Evolutionary conservation across 1,140 invertebrate genomes (phyloP), one percentile per base, ranked within the genome.

Genomic region (Meloidogyne exigua): DNA sequence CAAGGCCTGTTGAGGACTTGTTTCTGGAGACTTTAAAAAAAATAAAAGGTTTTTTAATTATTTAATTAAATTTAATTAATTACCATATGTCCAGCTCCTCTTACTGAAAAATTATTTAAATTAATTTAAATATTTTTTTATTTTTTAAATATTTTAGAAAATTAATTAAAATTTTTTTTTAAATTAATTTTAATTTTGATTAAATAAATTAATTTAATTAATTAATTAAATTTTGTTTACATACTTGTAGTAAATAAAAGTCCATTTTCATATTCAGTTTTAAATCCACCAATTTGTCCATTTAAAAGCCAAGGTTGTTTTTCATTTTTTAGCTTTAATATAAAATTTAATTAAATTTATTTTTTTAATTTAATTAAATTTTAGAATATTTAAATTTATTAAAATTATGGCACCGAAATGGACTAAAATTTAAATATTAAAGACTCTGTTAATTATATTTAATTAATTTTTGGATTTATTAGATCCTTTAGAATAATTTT

Each of bases 61-160:
- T 12, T 66, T 36, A 32, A 67, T 18, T 67, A 15, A 39, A 11
- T 67, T 39, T 11, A 67, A 67, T 32, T 21, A n/a, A 11, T 67
- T n/a, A 67, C 71, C 71, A 72, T 75, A 83, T 91, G 90, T 67
- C 83, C 83, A 7, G 82, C 83, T 25, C 83, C 83, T 13, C 83
- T 80, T 23, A 84, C 77, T 72, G 36, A 72, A 72, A 49, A 49
- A 49, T 4, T 65, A 44, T 70, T 9, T n/a, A 42, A 26, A 15
- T 28, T 68, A 23, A 69, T 25, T 32, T 44, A 1, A 26, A 32
- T 32, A 32, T n/a, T n/a, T n/a, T n/a, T n/a, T n/a, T n/a, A n/a
- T n/a, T n/a, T n/a, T n/a, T 32, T 7, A 32, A 32, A 32, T 32
- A 32, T 32, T 32, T 32, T n/a, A n/a, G n/a, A 32, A 32, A 32